A percentile compares a stretch with the other conserved stretches of the same genome.
Evolutionary conservation across 1,140 invertebrate genomes (phyloP).

Genomic region (Orius insidiosus): DNA sequence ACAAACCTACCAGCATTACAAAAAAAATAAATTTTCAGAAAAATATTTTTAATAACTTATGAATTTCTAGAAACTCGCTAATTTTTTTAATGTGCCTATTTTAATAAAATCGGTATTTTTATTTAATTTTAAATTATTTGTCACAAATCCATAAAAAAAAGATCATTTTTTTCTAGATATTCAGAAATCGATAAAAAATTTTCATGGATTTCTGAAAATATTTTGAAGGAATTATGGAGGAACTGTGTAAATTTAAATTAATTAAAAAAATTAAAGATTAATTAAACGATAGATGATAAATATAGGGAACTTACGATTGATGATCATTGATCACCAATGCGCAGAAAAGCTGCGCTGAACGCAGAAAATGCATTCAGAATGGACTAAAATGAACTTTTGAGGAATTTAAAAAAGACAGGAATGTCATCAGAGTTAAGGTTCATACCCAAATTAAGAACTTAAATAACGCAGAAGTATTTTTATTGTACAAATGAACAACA

Average conservation of each 20-base stretch:
- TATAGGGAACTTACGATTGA: too few species aligned
- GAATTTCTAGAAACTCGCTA: too few species aligned
- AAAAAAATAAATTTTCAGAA: too few species aligned
- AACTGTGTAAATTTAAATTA: background rate
- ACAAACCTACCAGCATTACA: too few species aligned
- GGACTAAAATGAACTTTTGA: background rate
- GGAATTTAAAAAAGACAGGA: background rate
- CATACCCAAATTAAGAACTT: background rate
- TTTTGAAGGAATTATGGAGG: too few species aligned
- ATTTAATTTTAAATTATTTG: background rate
- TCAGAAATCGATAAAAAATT: too few species aligned
- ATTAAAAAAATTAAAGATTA: constrained; percentile 2
- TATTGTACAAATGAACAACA: background rate
- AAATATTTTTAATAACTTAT: too few species aligned
- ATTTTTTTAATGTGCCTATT: too few species aligned
- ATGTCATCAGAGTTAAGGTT: background rate
- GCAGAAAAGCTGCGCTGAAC: too few species aligned
- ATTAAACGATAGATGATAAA: background rate
- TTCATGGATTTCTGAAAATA: too few species aligned
- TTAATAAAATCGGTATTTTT: background rate
- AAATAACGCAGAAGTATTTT: too few species aligned
- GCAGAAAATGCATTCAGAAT: background rate
- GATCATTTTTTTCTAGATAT: background rate
- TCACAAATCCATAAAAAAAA: constrained; percentile 1
- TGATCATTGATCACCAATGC: too few species aligned